Conservation (phyloP, 2,888 invertebrate genomes). For the Drosophila borealis region DNA sequence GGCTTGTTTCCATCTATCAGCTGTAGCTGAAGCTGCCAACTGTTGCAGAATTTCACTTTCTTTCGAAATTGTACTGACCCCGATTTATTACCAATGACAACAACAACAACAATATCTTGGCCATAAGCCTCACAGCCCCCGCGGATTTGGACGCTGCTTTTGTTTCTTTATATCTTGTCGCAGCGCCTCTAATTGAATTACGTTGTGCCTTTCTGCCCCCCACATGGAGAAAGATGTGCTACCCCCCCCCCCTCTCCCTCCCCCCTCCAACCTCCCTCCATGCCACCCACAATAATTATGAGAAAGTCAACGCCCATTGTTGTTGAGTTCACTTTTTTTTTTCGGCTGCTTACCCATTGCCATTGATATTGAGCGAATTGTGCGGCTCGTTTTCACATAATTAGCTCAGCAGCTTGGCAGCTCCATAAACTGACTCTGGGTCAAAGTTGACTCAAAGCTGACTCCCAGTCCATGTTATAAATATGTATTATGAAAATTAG, state of each 20-base stretch:
- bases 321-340: conserved; percentile 46
- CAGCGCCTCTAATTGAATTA: conserved; percentile 67
- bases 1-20: conserved; percentile 52
- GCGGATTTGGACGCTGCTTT: conserved; percentile 47
- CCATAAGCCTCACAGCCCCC: conserved; percentile 47
- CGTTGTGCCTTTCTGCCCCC: conserved; percentile 47
- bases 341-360: conserved; percentile 49
- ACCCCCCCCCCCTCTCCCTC: not conserved
- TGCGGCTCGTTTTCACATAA: conserved; percentile 64
- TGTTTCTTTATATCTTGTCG: conserved; percentile 38
- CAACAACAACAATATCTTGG: conserved; percentile 35
- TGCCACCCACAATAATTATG: conserved; percentile 62
- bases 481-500: conserved; percentile 1
- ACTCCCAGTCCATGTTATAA: not conserved
- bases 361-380: conserved; percentile 35
- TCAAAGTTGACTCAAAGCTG: conserved; percentile 31
- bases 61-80: conserved; percentile 80
- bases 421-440: conserved; percentile 17
- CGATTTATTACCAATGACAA: conserved; percentile 63
- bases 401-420: conserved; percentile 51
- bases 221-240: conserved; percentile 4
- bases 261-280: not conserved
- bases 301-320: conserved; percentile 71
- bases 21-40: conserved; percentile 51
- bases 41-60: conserved; percentile 81